Evolutionary conservation across 2,797 vertebrate species (phyloP).

Genomic region (Intellagama lesueurii): DNA sequence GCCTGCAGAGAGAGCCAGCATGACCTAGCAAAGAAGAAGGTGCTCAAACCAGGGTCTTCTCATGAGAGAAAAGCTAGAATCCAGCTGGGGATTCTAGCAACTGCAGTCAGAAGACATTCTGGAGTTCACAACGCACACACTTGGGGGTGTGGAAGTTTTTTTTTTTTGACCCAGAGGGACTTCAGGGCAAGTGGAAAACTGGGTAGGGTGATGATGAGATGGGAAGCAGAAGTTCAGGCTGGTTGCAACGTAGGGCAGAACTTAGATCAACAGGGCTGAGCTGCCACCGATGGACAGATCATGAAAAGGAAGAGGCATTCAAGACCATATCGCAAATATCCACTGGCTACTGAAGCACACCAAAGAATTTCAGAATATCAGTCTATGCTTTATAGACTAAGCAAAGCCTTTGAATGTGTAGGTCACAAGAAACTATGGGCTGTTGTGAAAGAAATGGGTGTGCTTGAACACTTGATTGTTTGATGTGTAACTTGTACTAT

Average conservation of each 20-base stretch:
- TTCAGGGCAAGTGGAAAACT: background rate
- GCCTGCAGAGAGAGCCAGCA: background rate
- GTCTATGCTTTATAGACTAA: too few relatives aligned
- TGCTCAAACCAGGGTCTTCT: background rate
- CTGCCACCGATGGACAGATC: too few relatives aligned
- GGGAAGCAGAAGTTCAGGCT: background rate
- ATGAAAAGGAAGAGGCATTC: too few relatives aligned
- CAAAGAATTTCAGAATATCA: too few relatives aligned
- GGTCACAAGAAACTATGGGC: too few relatives aligned
- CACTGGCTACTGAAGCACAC: too few relatives aligned
- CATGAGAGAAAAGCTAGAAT: constrained; percentile 11
- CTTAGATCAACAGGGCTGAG: too few relatives aligned
- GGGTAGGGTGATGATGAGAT: background rate
- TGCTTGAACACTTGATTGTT: too few relatives aligned
- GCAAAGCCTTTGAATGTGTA: too few relatives aligned
- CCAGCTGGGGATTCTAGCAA: background rate
- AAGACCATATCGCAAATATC: too few relatives aligned
- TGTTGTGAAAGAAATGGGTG: too few relatives aligned
- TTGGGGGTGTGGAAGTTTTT: background rate
- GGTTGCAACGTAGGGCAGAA: background rate
- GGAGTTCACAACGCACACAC: background rate
- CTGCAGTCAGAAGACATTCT: background rate
- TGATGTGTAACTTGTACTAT: too few relatives aligned
- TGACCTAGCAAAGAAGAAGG: background rate
- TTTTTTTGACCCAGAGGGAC: background rate